Base-by-base conservation (phyloP, 2,113 vertebrate genomes). In the Ctenomys sociabilis region DNA sequence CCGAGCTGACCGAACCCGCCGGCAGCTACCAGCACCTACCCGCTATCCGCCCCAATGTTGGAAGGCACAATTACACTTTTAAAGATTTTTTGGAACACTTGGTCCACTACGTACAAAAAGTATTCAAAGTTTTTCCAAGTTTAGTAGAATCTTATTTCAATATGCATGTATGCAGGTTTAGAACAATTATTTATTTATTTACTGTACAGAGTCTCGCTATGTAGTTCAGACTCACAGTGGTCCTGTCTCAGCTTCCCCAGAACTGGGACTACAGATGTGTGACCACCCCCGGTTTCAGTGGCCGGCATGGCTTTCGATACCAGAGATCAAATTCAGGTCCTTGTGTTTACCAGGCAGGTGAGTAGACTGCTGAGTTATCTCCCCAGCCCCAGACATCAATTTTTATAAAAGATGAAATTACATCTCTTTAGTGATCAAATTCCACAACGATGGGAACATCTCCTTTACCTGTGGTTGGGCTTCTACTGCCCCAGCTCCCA, bases 371-470 rank as follows among this genome's bases (percentile, higher is more conserved):
- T 54, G 52, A 54, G 52, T 12, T 54, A 54, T 54, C 52, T 54
- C 52, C 52, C 14, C 52, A 54, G 52, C 52, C 52, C 11, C 8
- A 86, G 54, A 92, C 89, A 40, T 91, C 45, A 75, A 12, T 59
- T 64, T 87, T 82, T 4, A 0, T 7, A 22, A 32, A 68, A 40
- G 40, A 32, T 73, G 77, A 13, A 82, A n/a, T 75, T 73, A 30
- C 72, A 1, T 78, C 19, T 73, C 40, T 66, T 84, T 54, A 61
- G 24, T 85, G 82, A 80, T 57, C 57, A 89, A 78, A 96, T 64
- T 63, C 95, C 21, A 90, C 63, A 93, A 24, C 82, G 78, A 91
- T 37, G 11, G 37, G 80, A 93, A 72, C 16, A 88, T 84, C 54
- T 32, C 12, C 54, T 77, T n/a, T 72, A 16, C 77, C 70, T 54